Evolutionary conservation across 2,797 vertebrate genomes (phyloP).

Genomic region (Sebastes miniatus): DNA sequence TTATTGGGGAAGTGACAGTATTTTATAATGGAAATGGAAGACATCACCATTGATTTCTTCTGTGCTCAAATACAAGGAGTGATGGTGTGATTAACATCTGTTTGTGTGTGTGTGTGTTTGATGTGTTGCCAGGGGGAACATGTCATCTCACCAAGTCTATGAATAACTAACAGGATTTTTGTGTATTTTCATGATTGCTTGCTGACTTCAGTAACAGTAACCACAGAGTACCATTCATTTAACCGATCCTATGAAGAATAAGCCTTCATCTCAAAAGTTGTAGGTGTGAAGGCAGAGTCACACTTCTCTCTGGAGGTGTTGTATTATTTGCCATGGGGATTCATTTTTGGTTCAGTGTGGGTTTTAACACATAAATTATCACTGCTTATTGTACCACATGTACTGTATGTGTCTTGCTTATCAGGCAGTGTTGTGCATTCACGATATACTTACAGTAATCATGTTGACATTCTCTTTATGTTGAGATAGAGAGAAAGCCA

Average conservation of each 20-base stretch:
- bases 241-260: not conserved
- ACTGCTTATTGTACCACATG: not conserved
- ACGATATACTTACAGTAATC: not conserved
- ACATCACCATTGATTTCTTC: conserved; percentile 14
- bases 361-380: not conserved
- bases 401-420: not conserved
- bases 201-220: not conserved
- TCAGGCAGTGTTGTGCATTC: not conserved
- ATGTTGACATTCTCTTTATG: not conserved
- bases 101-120: conserved; percentile 9
- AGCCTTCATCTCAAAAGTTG: not conserved
- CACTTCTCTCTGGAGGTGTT: not conserved
- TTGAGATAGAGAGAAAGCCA: not conserved
- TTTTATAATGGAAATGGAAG: conserved; percentile 37
- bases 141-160: conserved; percentile 28
- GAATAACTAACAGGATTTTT: conserved; percentile 15
- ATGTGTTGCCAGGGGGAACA: not conserved
- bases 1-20: not conserved
- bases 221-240: not conserved
- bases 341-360: not conserved
- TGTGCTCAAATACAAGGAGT: not conserved
- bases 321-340: not conserved
- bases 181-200: not conserved
- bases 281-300: not conserved
- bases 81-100: conserved; percentile 16